These are phyloP conservation scores for Reinhardtius hippoglossoides DNA, from an alignment of 2,113 vertebrate species.

Conservation along the genomic window DNA sequence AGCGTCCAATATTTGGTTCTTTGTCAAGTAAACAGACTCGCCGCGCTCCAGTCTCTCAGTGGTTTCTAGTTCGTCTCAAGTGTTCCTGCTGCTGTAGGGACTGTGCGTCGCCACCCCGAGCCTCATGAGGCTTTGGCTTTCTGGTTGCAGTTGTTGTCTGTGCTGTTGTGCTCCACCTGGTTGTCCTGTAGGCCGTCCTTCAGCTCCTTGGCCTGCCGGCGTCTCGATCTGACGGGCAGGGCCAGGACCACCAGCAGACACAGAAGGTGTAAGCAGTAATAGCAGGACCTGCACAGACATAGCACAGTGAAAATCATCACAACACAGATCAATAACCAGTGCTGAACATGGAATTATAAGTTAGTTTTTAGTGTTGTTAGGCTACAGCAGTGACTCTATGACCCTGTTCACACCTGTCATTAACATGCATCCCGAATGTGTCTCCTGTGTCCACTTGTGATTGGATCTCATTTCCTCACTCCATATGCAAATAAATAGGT, in stretches of 20 bases:
- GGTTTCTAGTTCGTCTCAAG: conserved; percentile 52
- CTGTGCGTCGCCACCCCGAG: neutral
- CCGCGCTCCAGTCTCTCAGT: conserved; percentile 57
- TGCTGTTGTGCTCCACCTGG: conserved; percentile 80
- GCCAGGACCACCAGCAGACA: conserved; percentile 87
- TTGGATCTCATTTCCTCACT: no score
- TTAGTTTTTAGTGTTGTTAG: no score
- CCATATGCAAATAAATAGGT: no score
- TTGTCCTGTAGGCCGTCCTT: conserved; percentile 62
- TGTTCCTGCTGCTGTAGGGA: conserved; percentile 47
- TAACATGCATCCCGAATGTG: no score
- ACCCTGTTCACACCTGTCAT: no score
- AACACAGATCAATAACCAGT: neutral
- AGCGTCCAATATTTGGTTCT: conserved; percentile 71
- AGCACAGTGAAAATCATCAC: neutral
- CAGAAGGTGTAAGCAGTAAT: conserved; percentile 90
- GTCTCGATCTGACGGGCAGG: conserved; percentile 87
- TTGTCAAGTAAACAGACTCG: conserved; percentile 60
- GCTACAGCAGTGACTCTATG: no score
- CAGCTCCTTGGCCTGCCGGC: conserved; percentile 80
- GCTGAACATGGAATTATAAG: neutral
- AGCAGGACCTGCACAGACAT: conserved; percentile 88
- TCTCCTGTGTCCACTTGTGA: no score
- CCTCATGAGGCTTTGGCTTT: conserved; percentile 87
- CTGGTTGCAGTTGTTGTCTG: conserved; percentile 91